These are phyloP conservation scores for Podarcis siculus DNA, from an alignment of 2,797 vertebrate genomes.

Conservation along the genomic window DNA sequence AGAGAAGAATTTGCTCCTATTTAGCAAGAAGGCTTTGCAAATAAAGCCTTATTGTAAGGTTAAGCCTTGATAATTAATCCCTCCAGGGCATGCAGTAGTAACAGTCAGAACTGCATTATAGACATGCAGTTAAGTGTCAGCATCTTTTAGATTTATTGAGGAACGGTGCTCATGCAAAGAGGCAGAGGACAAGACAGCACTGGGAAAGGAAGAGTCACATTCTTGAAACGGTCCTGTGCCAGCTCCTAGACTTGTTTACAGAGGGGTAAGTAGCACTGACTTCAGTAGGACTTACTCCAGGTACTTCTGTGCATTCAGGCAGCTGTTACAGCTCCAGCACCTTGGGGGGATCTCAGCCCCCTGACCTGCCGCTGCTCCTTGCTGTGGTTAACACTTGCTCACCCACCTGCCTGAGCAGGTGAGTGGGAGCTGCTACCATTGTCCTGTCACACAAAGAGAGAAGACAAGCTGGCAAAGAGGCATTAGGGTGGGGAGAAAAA, in stretches of 20 bases:
- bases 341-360: not conserved
- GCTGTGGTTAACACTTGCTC: not conserved
- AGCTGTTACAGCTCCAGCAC: not conserved
- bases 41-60: constrained; percentile 45
- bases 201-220: constrained; percentile 54
- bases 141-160: constrained; percentile 43
- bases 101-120: constrained; percentile 44
- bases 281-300: not conserved
- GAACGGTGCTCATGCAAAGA: constrained; percentile 29
- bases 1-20: constrained; percentile 17
- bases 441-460: not conserved
- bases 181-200: constrained; percentile 43
- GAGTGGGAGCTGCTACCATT: not conserved
- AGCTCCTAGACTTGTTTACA: not conserved
- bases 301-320: not conserved
- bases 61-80: constrained; percentile 36
- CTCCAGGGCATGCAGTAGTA: constrained; percentile 28
- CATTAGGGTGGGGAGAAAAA: not conserved
- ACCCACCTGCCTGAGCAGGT: not conserved
- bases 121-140: constrained; percentile 44
- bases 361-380: not conserved
- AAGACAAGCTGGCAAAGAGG: not conserved
- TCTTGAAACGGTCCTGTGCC: constrained; percentile 56
- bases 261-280: not conserved
- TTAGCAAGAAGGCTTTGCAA: constrained; percentile 36